Evolutionary conservation across 2,113 vertebrate genomes (phyloP).

Genomic region (Elachura formosa): DNA sequence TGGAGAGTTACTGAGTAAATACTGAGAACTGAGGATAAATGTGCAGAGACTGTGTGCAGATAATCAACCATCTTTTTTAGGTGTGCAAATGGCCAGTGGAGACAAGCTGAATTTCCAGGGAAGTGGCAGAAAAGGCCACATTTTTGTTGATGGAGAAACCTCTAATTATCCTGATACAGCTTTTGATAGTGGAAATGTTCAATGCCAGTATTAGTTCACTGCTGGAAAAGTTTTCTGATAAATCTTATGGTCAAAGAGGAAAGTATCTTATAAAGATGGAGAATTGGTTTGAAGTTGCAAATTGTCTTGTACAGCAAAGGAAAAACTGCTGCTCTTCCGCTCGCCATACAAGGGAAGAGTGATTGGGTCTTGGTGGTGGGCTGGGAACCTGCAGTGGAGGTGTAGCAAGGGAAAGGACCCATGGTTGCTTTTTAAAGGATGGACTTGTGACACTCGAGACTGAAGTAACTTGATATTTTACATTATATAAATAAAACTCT

Average conservation of each 20-base stretch:
- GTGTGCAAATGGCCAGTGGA: not conserved
- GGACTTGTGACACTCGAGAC: not conserved
- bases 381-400: not conserved
- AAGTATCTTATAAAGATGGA: not conserved
- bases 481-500: not conserved
- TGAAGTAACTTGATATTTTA: not conserved
- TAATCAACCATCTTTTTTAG: not conserved
- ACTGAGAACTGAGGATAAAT: not conserved
- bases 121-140: not conserved
- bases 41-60: not conserved
- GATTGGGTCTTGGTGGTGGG: not conserved
- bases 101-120: not conserved
- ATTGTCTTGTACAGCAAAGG: not conserved
- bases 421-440: not conserved
- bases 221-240: not conserved
- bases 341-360: not conserved
- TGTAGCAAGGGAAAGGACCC: not conserved
- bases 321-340: not conserved
- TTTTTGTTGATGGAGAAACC: not conserved
- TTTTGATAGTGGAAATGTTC: not conserved
- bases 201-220: not conserved
- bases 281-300: not conserved
- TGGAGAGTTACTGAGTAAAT: not conserved
- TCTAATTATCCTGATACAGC: accelerated
- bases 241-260: not conserved